A percentile compares a stretch with the other conserved stretches of the same genome.
phyloP scores from a whole-genome alignment of 1,140 invertebrate genomes.

The Habropoda laboriosa region DNA sequence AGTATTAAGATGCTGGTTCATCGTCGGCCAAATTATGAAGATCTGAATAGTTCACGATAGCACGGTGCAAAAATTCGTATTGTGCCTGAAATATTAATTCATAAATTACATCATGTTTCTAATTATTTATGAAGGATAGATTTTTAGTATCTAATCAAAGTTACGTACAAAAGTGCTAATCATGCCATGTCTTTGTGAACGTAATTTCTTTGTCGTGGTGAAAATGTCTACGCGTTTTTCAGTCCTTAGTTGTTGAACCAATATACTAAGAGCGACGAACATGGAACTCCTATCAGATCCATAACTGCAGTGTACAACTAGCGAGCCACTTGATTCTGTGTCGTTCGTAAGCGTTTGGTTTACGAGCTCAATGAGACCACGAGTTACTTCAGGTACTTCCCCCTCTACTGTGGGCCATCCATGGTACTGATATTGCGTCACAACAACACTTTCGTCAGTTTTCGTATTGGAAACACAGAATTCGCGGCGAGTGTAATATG shows the following conservation, averaged over 20 bases:
- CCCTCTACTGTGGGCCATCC: conserved; percentile 94
- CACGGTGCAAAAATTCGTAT: conserved; percentile 95
- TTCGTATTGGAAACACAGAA: conserved; percentile 90
- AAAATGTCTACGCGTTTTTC: conserved; percentile 94
- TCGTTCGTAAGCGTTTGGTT: conserved; percentile 85
- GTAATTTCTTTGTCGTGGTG: conserved; percentile 90
- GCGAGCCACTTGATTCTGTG: conserved; percentile 83
- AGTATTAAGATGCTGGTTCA: conserved; percentile 78
- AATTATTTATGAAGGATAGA: background rate
- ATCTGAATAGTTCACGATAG: conserved; percentile 94
- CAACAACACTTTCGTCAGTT: conserved; percentile 86
- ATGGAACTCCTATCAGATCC: conserved; percentile 94
- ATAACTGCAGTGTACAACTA: conserved; percentile 92
- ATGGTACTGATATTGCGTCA: conserved; percentile 94
- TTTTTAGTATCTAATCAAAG: background rate
- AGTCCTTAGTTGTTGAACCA: conserved; percentile 90
- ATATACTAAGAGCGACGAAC: conserved; percentile 92
- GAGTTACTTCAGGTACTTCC: conserved; percentile 92
- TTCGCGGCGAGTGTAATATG: conserved; percentile 92
- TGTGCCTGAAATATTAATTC: conserved; percentile 87
- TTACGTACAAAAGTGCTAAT: conserved; percentile 90
- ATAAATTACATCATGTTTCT: background rate
- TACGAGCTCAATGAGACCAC: conserved; percentile 91
- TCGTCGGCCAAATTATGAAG: conserved; percentile 87
- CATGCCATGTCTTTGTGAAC: conserved; percentile 91